phyloP scores from a whole-genome alignment of 2,888 invertebrate species.

The Micropterix aruncella region DNA sequence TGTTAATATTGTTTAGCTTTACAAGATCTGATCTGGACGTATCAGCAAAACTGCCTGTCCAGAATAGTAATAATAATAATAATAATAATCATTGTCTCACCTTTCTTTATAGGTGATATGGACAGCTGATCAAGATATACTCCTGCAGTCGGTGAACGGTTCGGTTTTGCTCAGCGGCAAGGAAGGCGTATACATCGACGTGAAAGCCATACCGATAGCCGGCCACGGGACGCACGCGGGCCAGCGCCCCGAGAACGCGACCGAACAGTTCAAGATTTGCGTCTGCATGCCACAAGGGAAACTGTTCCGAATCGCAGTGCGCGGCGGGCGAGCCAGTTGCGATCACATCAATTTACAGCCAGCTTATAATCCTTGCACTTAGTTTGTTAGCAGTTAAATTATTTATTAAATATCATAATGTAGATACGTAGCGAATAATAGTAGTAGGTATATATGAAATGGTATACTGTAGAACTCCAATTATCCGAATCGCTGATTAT shows the following conservation, averaged over 20 bases:
- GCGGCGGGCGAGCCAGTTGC: constrained; percentile 45
- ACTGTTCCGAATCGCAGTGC: constrained; percentile 63
- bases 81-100: no score
- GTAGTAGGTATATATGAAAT: no score
- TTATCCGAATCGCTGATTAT: no score
- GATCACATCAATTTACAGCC: constrained; percentile 45
- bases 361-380: constrained; percentile 50
- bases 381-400: no score
- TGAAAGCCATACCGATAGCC: constrained; percentile 56
- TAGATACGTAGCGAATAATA: no score
- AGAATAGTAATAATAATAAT: no score
- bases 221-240: constrained; percentile 26
- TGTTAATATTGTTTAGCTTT: no score
- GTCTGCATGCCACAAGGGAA: constrained; percentile 84
- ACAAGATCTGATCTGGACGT: no score
- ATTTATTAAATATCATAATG: no score
- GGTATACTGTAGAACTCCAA: no score
- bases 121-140: constrained; percentile 67
- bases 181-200: constrained; percentile 57
- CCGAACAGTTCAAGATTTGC: constrained; percentile 70
- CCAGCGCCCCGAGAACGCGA: constrained; percentile 17
- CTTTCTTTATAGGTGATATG: no score
- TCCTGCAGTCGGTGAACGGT: constrained; percentile 61
- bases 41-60: no score
- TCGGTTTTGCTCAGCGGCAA: constrained; percentile 54